Base-by-base conservation (phyloP, 1,140 invertebrate genomes). In the Pogonomyrmex californicus region DNA sequence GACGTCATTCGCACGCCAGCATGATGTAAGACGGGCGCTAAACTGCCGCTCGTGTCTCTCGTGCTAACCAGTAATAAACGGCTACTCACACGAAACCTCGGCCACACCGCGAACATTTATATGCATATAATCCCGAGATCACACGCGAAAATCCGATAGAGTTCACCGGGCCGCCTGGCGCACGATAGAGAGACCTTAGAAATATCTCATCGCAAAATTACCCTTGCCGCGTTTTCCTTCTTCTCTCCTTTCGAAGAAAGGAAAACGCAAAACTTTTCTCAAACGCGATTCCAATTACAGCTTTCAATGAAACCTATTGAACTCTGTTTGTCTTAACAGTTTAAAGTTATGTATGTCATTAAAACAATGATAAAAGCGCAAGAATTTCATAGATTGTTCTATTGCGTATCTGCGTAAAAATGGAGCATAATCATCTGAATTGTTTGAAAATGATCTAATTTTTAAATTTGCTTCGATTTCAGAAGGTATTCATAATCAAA, bases 61-160 rank as follows among this genome's bases (percentile, higher is more conserved):
- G 77, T 79, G 77, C 62, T 79, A 79, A 79, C 47, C 38, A 54
- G 77, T 66, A 79, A 79, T 79, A 79, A 79, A 66, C 56, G 47
- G n/a, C 33, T 79, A 38, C 17, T 17, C 36, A 66, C 77, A 79
- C 77, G 77, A 66, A 66, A 79, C 62, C 77, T 49, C 58, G 14
- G 30, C 17, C n/a, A 44, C 14, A 23, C 5, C 38, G 76, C 47
- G 77, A 41, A n/a, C 76, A 65, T 79, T 79, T 79, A 54, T 79
- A 66, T 66, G 47, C 77, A 79, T 79, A 79, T n/a, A n/a, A 79
- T 79, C 36, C 77, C 12, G 36, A n/a, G 33, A 79, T 79, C 77
- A 41, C 60, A 66, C 38, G 76, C 60, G n/a, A 79, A 79, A 79
- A 79, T 65, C 36, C 30, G 47, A 66, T 36, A 66, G 33, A 30